These are phyloP conservation scores for Haplochromis vanheusdeni DNA, from an alignment of 2,113 vertebrate species.

Conservation along the genomic window DNA sequence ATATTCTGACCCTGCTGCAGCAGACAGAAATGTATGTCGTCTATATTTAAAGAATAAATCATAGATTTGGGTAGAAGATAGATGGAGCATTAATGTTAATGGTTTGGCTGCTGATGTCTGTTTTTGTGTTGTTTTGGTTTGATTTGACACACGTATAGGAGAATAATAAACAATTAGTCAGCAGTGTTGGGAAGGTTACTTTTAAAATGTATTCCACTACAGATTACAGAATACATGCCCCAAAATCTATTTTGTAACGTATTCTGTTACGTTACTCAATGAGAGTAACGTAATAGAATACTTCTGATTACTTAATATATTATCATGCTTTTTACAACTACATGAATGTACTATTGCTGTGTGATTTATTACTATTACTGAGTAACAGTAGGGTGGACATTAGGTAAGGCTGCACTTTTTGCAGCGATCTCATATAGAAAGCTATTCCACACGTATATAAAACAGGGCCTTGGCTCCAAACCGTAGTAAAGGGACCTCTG, in stretches of 20 bases:
- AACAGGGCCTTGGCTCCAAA: accelerated
- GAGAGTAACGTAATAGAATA: not conserved
- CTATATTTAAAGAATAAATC: not conserved
- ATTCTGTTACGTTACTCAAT: not conserved
- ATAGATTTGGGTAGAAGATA: not conserved
- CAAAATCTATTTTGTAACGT: not conserved
- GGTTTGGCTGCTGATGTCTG: not conserved
- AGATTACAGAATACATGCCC: not conserved
- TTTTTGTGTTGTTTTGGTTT: not conserved
- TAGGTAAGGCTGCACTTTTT: not conserved
- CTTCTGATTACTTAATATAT: not conserved
- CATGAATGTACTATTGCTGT: not conserved
- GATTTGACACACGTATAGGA: not conserved
- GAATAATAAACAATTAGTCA: not conserved
- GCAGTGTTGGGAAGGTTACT: not conserved
- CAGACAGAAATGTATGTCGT: not conserved
- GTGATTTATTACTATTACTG: not conserved
- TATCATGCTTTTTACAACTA: not conserved
- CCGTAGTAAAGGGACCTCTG: not conserved
- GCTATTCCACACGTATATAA: not conserved
- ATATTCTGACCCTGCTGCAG: not conserved
- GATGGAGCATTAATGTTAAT: not conserved
- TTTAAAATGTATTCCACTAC: not conserved
- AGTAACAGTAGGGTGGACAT: not conserved
- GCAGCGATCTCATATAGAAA: not conserved